A percentile compares a stretch with the other conserved stretches of the same genome.
These are phyloP conservation scores for Drosophila cracens DNA, from an alignment of 2,888 invertebrate genomes.

Conservation along the genomic window DNA sequence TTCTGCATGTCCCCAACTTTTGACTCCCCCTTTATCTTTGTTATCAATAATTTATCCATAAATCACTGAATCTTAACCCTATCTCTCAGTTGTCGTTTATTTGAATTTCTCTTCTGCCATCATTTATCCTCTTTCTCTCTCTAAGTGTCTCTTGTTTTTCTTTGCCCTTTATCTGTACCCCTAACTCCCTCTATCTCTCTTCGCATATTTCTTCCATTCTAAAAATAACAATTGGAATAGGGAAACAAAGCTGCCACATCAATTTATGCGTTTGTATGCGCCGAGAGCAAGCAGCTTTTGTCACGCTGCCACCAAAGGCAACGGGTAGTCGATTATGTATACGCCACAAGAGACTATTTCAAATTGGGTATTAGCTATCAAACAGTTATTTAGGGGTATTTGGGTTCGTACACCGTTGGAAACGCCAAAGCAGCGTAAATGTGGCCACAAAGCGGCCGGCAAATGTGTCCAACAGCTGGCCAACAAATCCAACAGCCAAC, in stretches of 20 bases:
- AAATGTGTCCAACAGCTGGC: slow-evolving; percentile 66
- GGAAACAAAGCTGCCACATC: neutral
- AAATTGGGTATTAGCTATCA: slow-evolving; percentile 48
- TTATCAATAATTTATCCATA: neutral
- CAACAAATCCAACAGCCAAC: slow-evolving; percentile 34
- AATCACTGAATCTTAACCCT: neutral
- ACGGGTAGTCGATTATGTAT: slow-evolving; percentile 2
- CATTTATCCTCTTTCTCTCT: neutral
- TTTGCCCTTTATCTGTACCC: neutral
- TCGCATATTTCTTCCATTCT: neutral
- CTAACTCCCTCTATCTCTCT: neutral
- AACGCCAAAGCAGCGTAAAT: slow-evolving; percentile 47
- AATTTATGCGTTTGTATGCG: slow-evolving; percentile 1
- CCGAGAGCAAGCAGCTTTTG: slow-evolving; percentile 41
- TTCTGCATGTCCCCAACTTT: neutral
- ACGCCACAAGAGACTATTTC: slow-evolving; percentile 12
- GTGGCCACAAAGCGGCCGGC: slow-evolving; percentile 71
- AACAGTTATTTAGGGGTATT: slow-evolving; percentile 61
- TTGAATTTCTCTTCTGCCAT: neutral
- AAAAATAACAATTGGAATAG: slow-evolving; percentile 2
- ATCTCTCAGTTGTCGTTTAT: neutral
- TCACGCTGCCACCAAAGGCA: slow-evolving; percentile 1
- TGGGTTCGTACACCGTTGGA: slow-evolving; percentile 13
- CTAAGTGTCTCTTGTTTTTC: neutral
- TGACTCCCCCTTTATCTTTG: neutral